phyloP scores from a whole-genome alignment of 2,797 vertebrate species.

The Myotis vivesi region DNA sequence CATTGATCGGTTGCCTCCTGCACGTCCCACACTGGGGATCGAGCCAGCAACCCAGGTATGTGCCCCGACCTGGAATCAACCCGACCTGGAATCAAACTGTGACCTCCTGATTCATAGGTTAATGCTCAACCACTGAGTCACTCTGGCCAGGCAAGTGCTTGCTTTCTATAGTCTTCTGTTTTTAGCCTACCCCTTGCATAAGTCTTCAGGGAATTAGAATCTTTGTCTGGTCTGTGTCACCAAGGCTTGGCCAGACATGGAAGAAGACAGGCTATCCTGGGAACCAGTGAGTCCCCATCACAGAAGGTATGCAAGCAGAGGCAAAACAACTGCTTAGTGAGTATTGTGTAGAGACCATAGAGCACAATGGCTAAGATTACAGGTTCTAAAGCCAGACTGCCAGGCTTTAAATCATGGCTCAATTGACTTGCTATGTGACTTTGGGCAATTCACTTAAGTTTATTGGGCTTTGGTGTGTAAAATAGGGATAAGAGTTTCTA shows the following conservation, averaged over 20 bases:
- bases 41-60: too few species aligned
- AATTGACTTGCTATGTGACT: constrained; percentile 23
- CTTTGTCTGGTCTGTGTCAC: not conserved
- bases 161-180: not conserved
- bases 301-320: constrained; percentile 6
- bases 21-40: too few species aligned
- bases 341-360: not conserved
- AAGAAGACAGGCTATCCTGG: not conserved
- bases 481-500: constrained; percentile 12
- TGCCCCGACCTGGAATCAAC: too few species aligned
- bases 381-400: not conserved
- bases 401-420: not conserved
- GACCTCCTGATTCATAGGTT: too few species aligned
- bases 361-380: not conserved
- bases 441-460: not conserved
- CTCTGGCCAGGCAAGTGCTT: not conserved
- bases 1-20: too few species aligned
- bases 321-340: not conserved
- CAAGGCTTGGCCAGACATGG: not conserved
- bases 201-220: constrained; percentile 21
- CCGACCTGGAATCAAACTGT: too few species aligned
- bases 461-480: constrained; percentile 15
- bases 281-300: not conserved
- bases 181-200: not conserved
- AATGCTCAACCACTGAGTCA: too few species aligned